Conservation (phyloP, 2,113 vertebrate species). For the Ceyx margarethae region DNA sequence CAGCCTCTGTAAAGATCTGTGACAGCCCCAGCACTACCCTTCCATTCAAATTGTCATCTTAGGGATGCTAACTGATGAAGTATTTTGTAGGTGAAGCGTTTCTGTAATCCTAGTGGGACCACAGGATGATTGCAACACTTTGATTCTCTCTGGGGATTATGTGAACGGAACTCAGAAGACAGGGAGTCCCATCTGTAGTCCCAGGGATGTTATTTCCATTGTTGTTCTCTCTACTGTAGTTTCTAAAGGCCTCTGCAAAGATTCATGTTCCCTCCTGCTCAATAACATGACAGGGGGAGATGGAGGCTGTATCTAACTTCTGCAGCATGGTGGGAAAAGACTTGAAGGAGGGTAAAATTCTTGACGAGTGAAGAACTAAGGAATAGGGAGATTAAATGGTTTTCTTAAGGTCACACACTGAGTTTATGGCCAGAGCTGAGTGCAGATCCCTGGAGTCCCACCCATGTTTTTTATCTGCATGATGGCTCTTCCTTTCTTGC, state of each 20-base stretch:
- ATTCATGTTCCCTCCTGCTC: neutral
- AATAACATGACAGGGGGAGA: neutral
- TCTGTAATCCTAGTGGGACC: neutral
- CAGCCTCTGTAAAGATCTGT: neutral
- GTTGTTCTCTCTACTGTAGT: neutral
- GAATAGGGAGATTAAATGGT: neutral
- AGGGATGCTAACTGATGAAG: neutral
- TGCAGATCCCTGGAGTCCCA: neutral
- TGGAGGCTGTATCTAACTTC: neutral
- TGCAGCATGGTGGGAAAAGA: neutral
- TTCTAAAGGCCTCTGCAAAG: neutral
- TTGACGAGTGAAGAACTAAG: neutral
- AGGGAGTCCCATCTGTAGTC: neutral
- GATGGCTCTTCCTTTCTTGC: neutral
- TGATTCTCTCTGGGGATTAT: neutral
- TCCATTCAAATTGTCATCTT: neutral
- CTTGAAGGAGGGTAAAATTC: neutral
- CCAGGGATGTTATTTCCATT: neutral
- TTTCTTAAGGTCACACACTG: neutral
- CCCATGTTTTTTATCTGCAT: neutral
- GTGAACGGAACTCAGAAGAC: neutral
- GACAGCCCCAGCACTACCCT: neutral
- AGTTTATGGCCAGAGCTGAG: neutral
- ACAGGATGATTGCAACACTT: neutral
- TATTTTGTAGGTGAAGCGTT: neutral